Base-by-base conservation (phyloP, 2,113 vertebrate genomes). In the Sterrhoptilus dennistouni region DNA sequence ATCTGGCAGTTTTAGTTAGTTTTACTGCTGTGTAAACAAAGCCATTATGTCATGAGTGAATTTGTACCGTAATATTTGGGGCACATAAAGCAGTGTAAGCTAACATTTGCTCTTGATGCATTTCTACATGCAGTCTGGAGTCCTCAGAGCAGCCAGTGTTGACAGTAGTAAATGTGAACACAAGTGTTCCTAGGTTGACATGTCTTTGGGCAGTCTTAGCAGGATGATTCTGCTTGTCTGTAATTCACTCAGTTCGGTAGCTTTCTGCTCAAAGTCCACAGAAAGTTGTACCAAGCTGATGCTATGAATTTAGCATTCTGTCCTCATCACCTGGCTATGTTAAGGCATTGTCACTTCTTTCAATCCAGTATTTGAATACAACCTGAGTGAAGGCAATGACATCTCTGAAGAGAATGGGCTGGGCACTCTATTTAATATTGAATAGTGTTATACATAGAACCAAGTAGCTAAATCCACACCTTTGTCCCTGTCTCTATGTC, bases 231-330 rank as follows among this genome's bases (percentile, higher is more conserved):
- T 42, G 47, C 85, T 94, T 97, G 81, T 92, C 88, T 96, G 20
- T 63, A 87, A 45, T 87, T 93, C 78, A 88, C 45, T 82, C 9
- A 12, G 16, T 68, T 75, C 50, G 76, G 83, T 57, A 71, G 56
- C 74, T 96, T 96, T 86, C 90, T 91, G 80, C 89, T 97, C 89
- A n/a, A 69, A 70, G 44, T 88, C 72, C 90, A 56, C 89, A 81
- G 66, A 74, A 94, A 95, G 49, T 49, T 66, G 28, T 59, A 61
- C 42, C 5, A 11, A 16, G 6, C 35, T 33, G 64, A 44, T 64
- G 53, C 33, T 63, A 19, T 52, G 75, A 53, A 52, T 72, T 75
- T 56, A 71, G 24, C 11, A 1, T 91, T 79, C 40, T 89, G 24
- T 61, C 52, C 50, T 75, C 47, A 27, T 64, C 19, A 57, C 11